A percentile compares a stretch with the other conserved stretches of the same genome.
Conservation (phyloP, 2,797 vertebrate genomes). For the Echeneis naucrates region DNA sequence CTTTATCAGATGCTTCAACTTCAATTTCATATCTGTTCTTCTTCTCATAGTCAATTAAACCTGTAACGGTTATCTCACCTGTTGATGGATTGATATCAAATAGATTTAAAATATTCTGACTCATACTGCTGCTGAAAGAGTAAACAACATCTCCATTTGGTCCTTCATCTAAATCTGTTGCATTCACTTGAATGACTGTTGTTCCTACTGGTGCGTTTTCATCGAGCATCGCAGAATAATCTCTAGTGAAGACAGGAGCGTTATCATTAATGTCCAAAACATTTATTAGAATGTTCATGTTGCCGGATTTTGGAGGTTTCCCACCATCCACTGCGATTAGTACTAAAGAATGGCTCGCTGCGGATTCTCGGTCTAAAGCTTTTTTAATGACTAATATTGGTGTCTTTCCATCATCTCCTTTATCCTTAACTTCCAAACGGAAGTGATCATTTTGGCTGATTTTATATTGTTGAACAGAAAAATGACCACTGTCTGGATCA, state of each 20-base stretch:
- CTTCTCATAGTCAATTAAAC: conserved; percentile 56
- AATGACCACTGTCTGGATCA: conserved; percentile 63
- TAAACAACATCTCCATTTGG: conserved; percentile 58
- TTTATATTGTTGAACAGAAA: conserved; percentile 70
- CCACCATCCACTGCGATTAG: conserved; percentile 72
- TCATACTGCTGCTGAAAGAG: conserved; percentile 33
- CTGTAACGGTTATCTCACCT: conserved; percentile 48
- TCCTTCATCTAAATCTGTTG: conserved; percentile 66
- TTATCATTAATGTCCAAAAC: conserved; percentile 79
- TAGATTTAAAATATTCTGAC: not conserved
- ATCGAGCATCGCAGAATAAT: conserved; percentile 54
- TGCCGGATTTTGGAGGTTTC: conserved; percentile 60
- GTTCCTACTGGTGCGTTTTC: conserved; percentile 66
- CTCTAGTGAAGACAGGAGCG: conserved; percentile 48
- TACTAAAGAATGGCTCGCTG: conserved; percentile 27
- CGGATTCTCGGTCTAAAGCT: conserved; percentile 66
- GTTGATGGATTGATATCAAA: conserved; percentile 43
- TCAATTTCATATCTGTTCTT: conserved; percentile 61
- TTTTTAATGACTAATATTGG: conserved; percentile 72
- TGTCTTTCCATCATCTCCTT: conserved; percentile 67
- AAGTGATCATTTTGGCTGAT: conserved; percentile 71
- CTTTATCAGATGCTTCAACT: conserved; percentile 67
- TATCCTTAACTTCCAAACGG: conserved; percentile 70
- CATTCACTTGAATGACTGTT: conserved; percentile 58
- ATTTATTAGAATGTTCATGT: conserved; percentile 37